These are phyloP conservation scores for Poicephalus meyeri DNA, from an alignment of 2,113 vertebrate species.

Conservation along the genomic window DNA sequence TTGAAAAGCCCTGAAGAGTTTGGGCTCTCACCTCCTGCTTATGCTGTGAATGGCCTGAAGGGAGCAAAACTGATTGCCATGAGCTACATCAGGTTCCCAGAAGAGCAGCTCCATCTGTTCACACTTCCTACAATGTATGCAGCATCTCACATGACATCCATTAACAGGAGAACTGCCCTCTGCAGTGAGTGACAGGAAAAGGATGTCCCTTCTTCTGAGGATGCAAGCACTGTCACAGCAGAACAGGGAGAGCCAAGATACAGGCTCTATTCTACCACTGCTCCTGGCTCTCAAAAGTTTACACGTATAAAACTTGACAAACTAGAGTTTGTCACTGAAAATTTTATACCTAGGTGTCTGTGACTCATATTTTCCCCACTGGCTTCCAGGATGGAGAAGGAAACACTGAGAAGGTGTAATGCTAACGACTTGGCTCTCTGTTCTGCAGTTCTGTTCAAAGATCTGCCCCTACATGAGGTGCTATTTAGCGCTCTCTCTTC, in stretches of 20 bases:
- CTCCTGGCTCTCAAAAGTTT: slow-evolving; percentile 17
- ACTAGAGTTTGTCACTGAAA: slow-evolving; percentile 3
- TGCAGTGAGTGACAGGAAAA: background rate
- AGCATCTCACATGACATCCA: background rate
- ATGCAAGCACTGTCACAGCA: background rate
- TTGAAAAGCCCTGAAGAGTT: background rate
- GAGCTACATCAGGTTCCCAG: background rate
- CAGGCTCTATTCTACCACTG: background rate
- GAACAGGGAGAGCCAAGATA: background rate
- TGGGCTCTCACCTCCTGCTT: background rate
- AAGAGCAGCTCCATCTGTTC: background rate
- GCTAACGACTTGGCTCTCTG: background rate
- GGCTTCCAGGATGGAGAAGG: slow-evolving; percentile 4
- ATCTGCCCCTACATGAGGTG: background rate
- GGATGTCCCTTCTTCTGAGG: background rate
- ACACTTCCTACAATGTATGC: background rate
- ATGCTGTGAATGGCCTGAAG: background rate
- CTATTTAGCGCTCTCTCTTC: slow-evolving; percentile 25
- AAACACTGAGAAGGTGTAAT: slow-evolving; percentile 41
- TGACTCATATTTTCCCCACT: slow-evolving; percentile 30
- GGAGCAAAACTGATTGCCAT: background rate
- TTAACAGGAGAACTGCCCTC: background rate
- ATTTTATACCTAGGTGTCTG: slow-evolving; percentile 10
- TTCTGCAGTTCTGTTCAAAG: background rate
- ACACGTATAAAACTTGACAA: background rate